phyloP scores from a whole-genome alignment of 2,113 vertebrate species.

The Panthera uncia region DNA sequence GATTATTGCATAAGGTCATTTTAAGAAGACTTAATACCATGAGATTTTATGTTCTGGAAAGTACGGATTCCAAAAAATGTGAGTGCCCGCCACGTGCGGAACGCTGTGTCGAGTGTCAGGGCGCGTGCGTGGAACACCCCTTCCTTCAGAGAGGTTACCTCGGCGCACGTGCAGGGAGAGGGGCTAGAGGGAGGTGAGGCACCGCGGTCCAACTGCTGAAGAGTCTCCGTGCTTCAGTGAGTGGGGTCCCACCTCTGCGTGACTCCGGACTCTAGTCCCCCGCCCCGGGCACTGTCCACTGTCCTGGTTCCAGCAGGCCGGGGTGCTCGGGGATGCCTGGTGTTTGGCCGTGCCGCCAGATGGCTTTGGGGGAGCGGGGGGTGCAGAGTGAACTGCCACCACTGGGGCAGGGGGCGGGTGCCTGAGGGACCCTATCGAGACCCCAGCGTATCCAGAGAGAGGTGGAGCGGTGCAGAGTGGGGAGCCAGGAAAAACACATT shows the following conservation, averaged over 20 bases:
- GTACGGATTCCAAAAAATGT: neutral
- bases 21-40: neutral
- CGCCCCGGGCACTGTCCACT: neutral
- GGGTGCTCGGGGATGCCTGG: neutral
- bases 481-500: neutral
- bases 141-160: neutral
- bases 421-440: neutral
- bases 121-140: neutral
- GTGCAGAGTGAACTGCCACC: neutral
- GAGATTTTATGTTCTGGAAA: conserved; percentile 35
- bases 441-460: neutral
- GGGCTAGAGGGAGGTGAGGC: neutral
- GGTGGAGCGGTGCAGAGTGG: neutral
- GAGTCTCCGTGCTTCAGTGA: neutral
- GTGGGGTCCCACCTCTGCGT: neutral
- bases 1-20: neutral
- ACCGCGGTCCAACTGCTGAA: fast-evolving
- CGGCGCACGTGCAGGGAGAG: neutral
- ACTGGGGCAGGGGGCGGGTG: neutral
- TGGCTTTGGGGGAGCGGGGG: neutral
- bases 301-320: neutral
- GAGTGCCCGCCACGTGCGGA: neutral
- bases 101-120: neutral
- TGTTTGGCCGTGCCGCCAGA: neutral
- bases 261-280: neutral